Percentiles rank a stretch among this genome's conserved stretches.
Conservation (phyloP, 37 sponge, comb jelly and placozoan genomes). For the Cladorhizidae sp. region DNA sequence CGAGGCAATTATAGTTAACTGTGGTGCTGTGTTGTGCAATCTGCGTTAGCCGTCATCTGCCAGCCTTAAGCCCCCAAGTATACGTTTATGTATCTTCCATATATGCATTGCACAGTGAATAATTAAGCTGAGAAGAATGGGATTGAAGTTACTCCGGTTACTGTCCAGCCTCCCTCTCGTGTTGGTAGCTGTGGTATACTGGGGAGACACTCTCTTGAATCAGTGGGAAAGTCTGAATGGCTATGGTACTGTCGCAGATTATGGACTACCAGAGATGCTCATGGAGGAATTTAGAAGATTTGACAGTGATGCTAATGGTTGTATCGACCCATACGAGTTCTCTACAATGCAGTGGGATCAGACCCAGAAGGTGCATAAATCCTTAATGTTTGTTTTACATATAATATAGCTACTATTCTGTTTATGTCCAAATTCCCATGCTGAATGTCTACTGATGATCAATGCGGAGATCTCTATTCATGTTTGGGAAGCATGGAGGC, state of each 20-base stretch:
- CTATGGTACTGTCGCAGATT: slow-evolving; percentile 27
- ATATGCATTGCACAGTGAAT: too few relatives aligned
- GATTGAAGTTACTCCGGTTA: neutral
- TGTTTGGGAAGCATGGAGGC: too few relatives aligned
- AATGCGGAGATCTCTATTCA: neutral
- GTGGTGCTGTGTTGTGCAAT: too few relatives aligned
- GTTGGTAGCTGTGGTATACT: slow-evolving; percentile 20
- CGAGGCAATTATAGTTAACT: too few relatives aligned
- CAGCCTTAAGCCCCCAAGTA: too few relatives aligned
- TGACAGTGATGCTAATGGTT: slow-evolving; percentile 62
- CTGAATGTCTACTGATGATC: neutral
- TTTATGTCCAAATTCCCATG: too few relatives aligned
- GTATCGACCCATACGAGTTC: slow-evolving; percentile 81
- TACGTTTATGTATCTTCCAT: too few relatives aligned
- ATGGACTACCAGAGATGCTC: slow-evolving; percentile 29
- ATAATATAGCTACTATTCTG: too few relatives aligned
- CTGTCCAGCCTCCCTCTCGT: slow-evolving; percentile 32
- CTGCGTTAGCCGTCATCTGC: too few relatives aligned
- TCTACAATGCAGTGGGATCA: neutral
- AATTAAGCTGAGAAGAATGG: too few relatives aligned
- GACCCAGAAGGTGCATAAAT: too few relatives aligned
- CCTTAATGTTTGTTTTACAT: too few relatives aligned
- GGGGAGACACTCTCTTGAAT: neutral
- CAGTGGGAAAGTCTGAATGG: slow-evolving; percentile 37
- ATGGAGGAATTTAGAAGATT: slow-evolving; percentile 63